Base-by-base conservation (phyloP, 2,888 invertebrate genomes). In the Drosophila affinis region DNA sequence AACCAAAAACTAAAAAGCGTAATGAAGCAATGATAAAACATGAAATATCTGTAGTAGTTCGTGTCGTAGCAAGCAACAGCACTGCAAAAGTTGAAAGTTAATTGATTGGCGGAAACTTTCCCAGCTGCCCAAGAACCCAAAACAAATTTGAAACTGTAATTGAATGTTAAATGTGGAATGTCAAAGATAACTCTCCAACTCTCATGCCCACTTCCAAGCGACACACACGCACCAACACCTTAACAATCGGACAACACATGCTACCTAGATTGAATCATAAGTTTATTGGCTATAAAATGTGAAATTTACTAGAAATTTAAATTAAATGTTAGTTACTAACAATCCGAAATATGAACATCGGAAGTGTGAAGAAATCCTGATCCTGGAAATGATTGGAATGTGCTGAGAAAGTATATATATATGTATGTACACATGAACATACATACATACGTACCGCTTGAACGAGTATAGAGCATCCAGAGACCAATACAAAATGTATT, bases 321-420 rank as follows among this genome's bases (percentile, higher is more conserved):
- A 73, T 75, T 87, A 72, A 85, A 87, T 85, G 82, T 82, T 87
- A 87, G 82, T 81, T 79, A 69, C 72, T 81, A 77, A 78, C 79
- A 77, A 83, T 74, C n/a, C 61, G 70, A 63, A 72, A 56, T 71
- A 69, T 46, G 51, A 60, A 60, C 64, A 62, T 60, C 32, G 59
- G 58, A 60, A 18, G 57, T 49, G 48, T 47, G 44, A 44, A 29
- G 3, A 48, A 48, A 34, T 53, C 45, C 45, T 39, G 45, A 29
- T 29, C 29, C 58, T 39, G 53, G 57, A 32, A 32, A 57, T 39
- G 39, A 14, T 39, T 39, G n/a, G 39, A n/a, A 7, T 39, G 39
- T 7, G 39, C 39, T n/a, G 6, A 39, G 7, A 39, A n/a, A 39
- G 4, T 24, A 5, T 5, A 24, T 24, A 24, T 24, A 4, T 24